Evolutionary conservation across 2,888 invertebrate genomes (phyloP).

Genomic region (Heliothis peltigera): DNA sequence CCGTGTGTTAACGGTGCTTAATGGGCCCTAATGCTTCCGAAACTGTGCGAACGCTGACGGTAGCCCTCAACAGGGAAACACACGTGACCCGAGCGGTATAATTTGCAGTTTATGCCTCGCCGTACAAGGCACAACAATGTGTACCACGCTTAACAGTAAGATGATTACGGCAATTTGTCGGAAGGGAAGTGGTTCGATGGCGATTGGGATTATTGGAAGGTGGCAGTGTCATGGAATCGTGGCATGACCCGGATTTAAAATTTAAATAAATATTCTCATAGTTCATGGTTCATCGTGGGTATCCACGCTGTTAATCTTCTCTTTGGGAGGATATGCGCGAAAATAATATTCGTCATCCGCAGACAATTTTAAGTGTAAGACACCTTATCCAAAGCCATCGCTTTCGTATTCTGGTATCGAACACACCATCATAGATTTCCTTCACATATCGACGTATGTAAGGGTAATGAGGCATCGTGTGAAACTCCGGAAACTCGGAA

Average conservation of each 20-base stretch:
- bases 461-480: constrained; percentile 77
- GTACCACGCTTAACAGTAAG: constrained; percentile 79
- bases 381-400: constrained; percentile 15
- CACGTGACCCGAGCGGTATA: constrained; percentile 85
- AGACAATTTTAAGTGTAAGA: neutral
- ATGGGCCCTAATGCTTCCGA: constrained; percentile 90
- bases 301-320: neutral
- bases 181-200: constrained; percentile 61
- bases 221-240: constrained; percentile 27
- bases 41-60: constrained; percentile 89
- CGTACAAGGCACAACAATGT: constrained; percentile 78
- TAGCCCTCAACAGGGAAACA: constrained; percentile 81
- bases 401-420: constrained; percentile 19
- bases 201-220: constrained; percentile 47
- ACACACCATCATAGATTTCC: constrained; percentile 48
- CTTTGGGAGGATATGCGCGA: too few relatives aligned
- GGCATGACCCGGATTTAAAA: neutral
- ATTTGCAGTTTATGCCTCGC: constrained; percentile 81
- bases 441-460: constrained; percentile 54
- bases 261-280: neutral
- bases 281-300: neutral
- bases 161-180: constrained; percentile 79
- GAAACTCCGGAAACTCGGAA: constrained; percentile 70
- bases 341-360: too few relatives aligned
- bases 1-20: constrained; percentile 89